Percentiles rank a stretch among this genome's conserved stretches.
phyloP scores from a whole-genome alignment of 2,113 vertebrate genomes.

The Erythrocercus mccallii region DNA sequence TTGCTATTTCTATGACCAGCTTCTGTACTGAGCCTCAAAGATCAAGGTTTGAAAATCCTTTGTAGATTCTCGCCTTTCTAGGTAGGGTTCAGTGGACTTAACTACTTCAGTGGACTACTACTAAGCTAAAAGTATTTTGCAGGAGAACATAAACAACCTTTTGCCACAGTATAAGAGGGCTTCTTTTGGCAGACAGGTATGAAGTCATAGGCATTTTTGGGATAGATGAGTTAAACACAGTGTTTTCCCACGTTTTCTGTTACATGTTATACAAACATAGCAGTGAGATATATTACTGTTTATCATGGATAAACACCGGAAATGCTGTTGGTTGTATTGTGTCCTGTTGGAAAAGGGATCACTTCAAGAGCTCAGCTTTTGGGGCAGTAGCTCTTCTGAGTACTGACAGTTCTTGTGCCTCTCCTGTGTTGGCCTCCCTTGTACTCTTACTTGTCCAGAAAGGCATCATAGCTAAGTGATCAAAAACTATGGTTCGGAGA shows the following conservation, averaged over 20 bases:
- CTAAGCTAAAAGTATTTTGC: neutral
- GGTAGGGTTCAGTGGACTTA: neutral
- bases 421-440: neutral
- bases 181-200: neutral
- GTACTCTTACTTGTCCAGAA: neutral
- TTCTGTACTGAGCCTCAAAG: neutral
- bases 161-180: neutral
- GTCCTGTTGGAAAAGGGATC: neutral
- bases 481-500: neutral
- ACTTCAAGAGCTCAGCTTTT: neutral
- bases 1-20: neutral
- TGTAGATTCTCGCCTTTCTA: neutral
- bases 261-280: neutral
- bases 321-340: neutral
- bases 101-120: neutral
- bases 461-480: neutral
- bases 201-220: neutral
- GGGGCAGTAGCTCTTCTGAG: neutral
- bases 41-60: neutral
- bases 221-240: neutral
- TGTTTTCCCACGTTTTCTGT: neutral
- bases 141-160: neutral
- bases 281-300: neutral
- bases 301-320: neutral
- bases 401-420: neutral